Conservation (phyloP, 2,888 invertebrate genomes). For the Parapristionchus giblindavisi region DNA sequence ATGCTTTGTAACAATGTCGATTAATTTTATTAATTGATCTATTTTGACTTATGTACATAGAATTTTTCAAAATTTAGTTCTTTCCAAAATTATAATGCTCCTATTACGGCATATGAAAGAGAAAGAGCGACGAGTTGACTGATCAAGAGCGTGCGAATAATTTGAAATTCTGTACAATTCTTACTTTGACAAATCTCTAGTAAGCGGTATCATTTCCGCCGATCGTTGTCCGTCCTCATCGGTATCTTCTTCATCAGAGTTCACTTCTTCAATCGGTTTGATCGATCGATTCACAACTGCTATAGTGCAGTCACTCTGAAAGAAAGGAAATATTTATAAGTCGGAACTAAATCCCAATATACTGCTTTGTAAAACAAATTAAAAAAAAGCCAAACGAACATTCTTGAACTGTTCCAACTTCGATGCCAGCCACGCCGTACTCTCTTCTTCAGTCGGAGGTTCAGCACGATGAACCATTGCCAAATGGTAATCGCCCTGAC, state of each 20-base stretch:
- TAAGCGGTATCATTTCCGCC: conserved; percentile 2
- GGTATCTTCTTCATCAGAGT: not conserved
- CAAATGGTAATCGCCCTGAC: conserved; percentile 45
- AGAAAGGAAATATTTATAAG: no score
- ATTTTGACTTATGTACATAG: no score
- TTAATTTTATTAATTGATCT: no score
- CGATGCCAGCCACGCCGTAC: not conserved
- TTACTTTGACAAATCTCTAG: conserved; percentile 5
- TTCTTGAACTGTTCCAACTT: conserved; percentile 2
- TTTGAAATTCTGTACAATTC: no score
- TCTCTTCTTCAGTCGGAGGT: not conserved
- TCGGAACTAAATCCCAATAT: no score
- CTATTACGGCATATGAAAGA: no score
- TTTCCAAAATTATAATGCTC: no score
- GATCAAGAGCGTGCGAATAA: no score
- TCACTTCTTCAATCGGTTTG: conserved; percentile 12
- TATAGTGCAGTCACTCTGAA: conserved; percentile 11
- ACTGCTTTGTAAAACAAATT: not conserved
- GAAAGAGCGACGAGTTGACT: no score
- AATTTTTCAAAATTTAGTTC: no score
- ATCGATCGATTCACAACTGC: conserved; percentile 15
- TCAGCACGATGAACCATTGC: conserved; percentile 39
- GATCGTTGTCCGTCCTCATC: no score
- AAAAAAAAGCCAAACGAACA: not conserved
- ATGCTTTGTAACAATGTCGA: no score